Percentiles rank a stretch among this genome's conserved stretches.
These are phyloP conservation scores for Paratrypauchen microcephalus DNA, from an alignment of 2,797 vertebrate species.

Conservation along the genomic window DNA sequence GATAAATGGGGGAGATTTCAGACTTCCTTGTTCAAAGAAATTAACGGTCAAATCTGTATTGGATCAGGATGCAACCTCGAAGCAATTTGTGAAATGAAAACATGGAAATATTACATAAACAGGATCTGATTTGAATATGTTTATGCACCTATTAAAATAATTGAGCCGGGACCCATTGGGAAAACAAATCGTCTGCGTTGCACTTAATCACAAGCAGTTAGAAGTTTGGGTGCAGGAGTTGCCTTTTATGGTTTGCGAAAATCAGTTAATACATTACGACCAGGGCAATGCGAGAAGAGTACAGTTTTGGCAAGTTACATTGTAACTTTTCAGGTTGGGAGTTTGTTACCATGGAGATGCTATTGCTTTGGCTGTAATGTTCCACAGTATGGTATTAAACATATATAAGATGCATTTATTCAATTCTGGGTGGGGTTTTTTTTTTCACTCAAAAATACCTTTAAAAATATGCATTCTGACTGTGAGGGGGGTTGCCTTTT, in stretches of 20 bases:
- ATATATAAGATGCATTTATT: no score
- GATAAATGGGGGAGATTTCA: slow-evolving; percentile 2
- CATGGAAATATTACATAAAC: slow-evolving; percentile 13
- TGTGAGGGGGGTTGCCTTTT: no score
- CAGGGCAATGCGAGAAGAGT: background rate
- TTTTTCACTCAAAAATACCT: no score
- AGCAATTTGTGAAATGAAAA: slow-evolving; percentile 4
- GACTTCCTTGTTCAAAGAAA: background rate
- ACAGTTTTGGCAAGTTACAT: no score
- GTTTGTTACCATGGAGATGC: no score
- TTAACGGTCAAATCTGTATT: slow-evolving; percentile 3
- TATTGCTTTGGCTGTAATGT: no score
- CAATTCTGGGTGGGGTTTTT: no score
- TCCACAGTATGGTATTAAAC: no score
- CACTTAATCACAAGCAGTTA: background rate
- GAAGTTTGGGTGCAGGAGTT: background rate
- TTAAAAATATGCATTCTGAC: no score
- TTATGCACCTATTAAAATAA: slow-evolving; percentile 7
- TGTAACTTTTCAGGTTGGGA: no score
- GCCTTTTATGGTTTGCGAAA: background rate
- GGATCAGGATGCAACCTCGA: background rate
- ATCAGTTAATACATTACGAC: background rate
- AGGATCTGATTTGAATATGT: slow-evolving; percentile 4
- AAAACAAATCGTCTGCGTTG: background rate
- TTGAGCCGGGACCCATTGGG: background rate